Conservation (phyloP, 2,888 invertebrate genomes). For the Nymphalis polychloros region DNA sequence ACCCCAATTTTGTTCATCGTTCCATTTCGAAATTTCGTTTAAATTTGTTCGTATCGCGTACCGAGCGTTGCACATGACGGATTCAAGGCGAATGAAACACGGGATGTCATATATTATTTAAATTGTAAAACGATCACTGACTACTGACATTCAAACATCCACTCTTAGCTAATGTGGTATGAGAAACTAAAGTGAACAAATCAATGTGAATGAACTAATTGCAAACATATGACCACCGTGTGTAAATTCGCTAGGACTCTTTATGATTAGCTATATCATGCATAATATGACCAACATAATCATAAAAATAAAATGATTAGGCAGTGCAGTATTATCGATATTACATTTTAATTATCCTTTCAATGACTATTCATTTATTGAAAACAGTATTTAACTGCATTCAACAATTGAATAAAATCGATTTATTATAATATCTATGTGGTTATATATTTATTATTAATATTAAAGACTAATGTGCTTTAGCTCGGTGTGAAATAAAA, state of each 20-base stretch:
- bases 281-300: slow-evolving; percentile 38
- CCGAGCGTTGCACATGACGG: slow-evolving; percentile 82
- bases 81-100: slow-evolving; percentile 83
- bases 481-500: slow-evolving; percentile 29
- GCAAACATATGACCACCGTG: slow-evolving; percentile 82
- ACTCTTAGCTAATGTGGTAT: slow-evolving; percentile 73
- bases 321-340: slow-evolving; percentile 43
- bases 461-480: slow-evolving; percentile 22
- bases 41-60: slow-evolving; percentile 47
- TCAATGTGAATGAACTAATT: slow-evolving; percentile 72
- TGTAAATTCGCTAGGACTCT: slow-evolving; percentile 80
- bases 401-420: slow-evolving; percentile 16
- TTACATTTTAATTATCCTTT: too few relatives aligned
- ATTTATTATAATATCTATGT: background rate
- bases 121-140: slow-evolving; percentile 74
- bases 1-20: slow-evolving; percentile 57
- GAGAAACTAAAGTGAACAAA: slow-evolving; percentile 74
- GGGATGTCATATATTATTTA: slow-evolving; percentile 82
- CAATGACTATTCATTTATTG: slow-evolving; percentile 28
- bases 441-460: slow-evolving; percentile 14
- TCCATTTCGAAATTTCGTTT: slow-evolving; percentile 57
- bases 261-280: slow-evolving; percentile 55
- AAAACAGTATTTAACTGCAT: slow-evolving; percentile 23
- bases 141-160: slow-evolving; percentile 79
- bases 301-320: slow-evolving; percentile 43